Percentiles rank a stretch among this genome's conserved stretches.
Evolutionary conservation across 1,140 invertebrate species (phyloP).

Genomic region (Littorina saxatilis): DNA sequence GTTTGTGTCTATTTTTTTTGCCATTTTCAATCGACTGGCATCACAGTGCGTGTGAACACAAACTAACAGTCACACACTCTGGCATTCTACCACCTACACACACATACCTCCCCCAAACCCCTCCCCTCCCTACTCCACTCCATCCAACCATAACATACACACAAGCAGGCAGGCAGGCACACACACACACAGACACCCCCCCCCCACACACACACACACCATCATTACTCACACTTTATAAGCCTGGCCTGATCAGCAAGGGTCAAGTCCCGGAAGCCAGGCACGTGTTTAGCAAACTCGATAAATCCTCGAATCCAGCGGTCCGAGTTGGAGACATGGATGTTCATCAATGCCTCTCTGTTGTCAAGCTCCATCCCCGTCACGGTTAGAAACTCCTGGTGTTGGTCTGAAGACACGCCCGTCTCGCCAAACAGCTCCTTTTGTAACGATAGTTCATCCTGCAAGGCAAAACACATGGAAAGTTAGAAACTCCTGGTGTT

Average conservation of each 20-base stretch:
- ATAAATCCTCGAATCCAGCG: constrained; percentile 62
- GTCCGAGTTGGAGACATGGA: constrained; percentile 56
- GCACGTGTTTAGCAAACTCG: constrained; percentile 64
- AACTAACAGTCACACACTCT: no score
- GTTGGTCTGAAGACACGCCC: constrained; percentile 60
- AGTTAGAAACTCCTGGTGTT: constrained; percentile 63
- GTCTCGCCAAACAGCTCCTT: constrained; percentile 60
- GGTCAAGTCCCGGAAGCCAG: constrained; percentile 64
- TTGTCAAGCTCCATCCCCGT: constrained; percentile 68
- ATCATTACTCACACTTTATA: constrained; percentile 66
- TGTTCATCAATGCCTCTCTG: constrained; percentile 53
- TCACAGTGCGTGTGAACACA: no score
- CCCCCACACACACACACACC: no score
- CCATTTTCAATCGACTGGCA: no score
- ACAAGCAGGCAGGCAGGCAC: no score
- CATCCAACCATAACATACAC: no score
- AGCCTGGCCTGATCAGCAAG: constrained; percentile 66
- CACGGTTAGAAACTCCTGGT: constrained; percentile 58
- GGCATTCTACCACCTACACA: no score
- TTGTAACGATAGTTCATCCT: constrained; percentile 57
- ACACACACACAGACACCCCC: no score
- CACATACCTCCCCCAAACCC: no score
- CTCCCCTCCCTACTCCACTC: no score
- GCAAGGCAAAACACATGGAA: constrained; percentile 36
- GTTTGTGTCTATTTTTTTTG: no score